Percentiles rank a stretch among this genome's conserved stretches.
These are phyloP conservation scores for Pagrus major DNA, from an alignment of 2,113 vertebrate genomes.

Conservation along the genomic window DNA sequence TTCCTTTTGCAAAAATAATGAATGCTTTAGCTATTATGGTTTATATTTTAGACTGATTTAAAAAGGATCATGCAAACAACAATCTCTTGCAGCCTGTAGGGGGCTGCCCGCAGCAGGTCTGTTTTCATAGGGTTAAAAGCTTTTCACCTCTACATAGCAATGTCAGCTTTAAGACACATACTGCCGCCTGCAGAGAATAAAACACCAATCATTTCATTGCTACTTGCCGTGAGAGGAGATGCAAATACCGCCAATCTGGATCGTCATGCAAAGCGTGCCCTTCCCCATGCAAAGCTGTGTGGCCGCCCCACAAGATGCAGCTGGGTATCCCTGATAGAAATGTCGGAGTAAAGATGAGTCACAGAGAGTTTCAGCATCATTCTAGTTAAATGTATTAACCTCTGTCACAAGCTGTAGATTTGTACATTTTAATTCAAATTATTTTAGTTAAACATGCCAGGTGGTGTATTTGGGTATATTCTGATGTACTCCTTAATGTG, in stretches of 20 bases:
- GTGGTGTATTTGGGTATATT: not conserved
- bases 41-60: too few relatives aligned
- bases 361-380: not conserved
- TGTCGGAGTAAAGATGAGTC: not conserved
- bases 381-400: not conserved
- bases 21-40: too few relatives aligned
- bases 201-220: constrained; percentile 24
- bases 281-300: constrained; percentile 67
- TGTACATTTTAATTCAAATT: not conserved
- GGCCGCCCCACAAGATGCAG: constrained; percentile 7
- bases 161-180: constrained; percentile 5
- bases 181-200: constrained; percentile 7
- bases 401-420: not conserved
- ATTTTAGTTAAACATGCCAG: not conserved
- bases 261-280: constrained; percentile 68
- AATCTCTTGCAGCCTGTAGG: too few relatives aligned
- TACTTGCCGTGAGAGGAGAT: constrained; percentile 54
- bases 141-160: constrained; percentile 19
- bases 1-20: too few relatives aligned
- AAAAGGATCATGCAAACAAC: too few relatives aligned
- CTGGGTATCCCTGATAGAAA: not conserved
- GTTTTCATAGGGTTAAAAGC: too few relatives aligned
- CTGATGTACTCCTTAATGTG: not conserved
- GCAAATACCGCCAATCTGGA: constrained; percentile 56
- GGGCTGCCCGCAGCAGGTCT: too few relatives aligned